phyloP scores from a whole-genome alignment of 2,797 vertebrate species.

The Saxicola maurus region DNA sequence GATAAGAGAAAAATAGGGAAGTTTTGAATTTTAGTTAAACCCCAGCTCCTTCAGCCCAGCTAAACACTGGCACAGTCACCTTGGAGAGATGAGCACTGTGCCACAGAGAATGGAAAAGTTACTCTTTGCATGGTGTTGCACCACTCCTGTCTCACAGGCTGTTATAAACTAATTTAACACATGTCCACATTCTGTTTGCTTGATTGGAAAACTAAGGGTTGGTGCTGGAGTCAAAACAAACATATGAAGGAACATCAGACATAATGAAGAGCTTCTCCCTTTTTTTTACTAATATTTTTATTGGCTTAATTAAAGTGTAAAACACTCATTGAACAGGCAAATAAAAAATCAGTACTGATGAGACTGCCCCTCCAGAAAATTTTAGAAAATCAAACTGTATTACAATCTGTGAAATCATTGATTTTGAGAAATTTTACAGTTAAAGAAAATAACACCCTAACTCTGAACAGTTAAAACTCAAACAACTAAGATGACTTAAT shows the following conservation, averaged over 20 bases:
- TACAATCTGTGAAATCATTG: neutral
- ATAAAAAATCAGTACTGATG: neutral
- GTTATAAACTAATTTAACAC: neutral
- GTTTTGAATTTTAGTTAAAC: neutral
- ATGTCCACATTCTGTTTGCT: neutral
- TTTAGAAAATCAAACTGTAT: neutral
- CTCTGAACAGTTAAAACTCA: neutral
- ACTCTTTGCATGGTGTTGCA: neutral
- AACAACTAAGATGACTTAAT: neutral
- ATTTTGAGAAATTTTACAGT: neutral
- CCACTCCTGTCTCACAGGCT: neutral
- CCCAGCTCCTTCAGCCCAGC: neutral
- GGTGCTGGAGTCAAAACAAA: neutral
- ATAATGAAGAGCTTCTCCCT: neutral
- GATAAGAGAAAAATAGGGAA: neutral
- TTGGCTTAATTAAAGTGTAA: neutral
- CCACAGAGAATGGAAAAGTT: neutral
- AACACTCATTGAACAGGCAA: neutral
- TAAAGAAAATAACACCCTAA: neutral
- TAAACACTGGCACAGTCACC: neutral
- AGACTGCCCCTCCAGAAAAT: accelerated
- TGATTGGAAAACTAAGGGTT: neutral
- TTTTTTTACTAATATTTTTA: neutral
- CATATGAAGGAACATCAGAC: neutral
- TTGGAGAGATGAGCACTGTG: neutral